These are phyloP conservation scores for Octodonta nipae DNA, from an alignment of 2,888 invertebrate species.

Conservation along the genomic window DNA sequence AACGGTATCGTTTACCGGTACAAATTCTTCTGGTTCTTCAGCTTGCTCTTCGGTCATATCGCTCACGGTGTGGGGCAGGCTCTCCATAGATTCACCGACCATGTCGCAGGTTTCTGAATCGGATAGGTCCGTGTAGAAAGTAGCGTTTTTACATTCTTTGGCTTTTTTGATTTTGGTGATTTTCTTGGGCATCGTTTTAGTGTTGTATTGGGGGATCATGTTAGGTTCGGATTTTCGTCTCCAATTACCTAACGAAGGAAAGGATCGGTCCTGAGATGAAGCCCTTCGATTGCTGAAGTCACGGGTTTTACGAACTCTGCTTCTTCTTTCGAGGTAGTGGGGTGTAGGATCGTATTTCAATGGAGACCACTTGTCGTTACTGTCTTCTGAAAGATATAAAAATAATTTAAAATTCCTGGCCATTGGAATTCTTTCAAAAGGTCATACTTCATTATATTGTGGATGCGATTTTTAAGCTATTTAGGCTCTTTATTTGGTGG, in stretches of 20 bases:
- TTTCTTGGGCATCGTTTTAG: slow-evolving; percentile 57
- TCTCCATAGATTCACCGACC: slow-evolving; percentile 46
- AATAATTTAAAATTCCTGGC: slow-evolving; percentile 1
- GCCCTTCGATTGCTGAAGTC: slow-evolving; percentile 33
- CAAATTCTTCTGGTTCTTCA: slow-evolving; percentile 33
- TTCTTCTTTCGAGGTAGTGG: slow-evolving; percentile 77
- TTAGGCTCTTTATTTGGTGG: too few relatives aligned
- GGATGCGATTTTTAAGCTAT: too few relatives aligned
- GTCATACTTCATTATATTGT: too few relatives aligned
- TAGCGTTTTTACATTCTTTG: slow-evolving; percentile 42
- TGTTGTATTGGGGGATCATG: slow-evolving; percentile 42
- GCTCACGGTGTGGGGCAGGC: slow-evolving; percentile 27
- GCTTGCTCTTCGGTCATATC: slow-evolving; percentile 20
- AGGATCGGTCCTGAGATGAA: slow-evolving; percentile 38
- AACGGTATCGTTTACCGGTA: slow-evolving; percentile 39
- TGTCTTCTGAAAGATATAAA: slow-evolving; percentile 27
- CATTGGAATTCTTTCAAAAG: too few relatives aligned
- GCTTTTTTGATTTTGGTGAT: slow-evolving; percentile 58
- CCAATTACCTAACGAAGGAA: slow-evolving; percentile 50
- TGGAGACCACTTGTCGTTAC: slow-evolving; percentile 36
- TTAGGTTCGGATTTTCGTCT: slow-evolving; percentile 61
- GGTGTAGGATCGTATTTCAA: slow-evolving; percentile 72
- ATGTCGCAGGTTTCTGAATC: slow-evolving; percentile 43
- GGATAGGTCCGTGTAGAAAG: slow-evolving; percentile 54
- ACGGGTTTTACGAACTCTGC: slow-evolving; percentile 48